These are phyloP conservation scores for Tarsius wallacei DNA, from an alignment of 2,797 vertebrate genomes.

Conservation along the genomic window DNA sequence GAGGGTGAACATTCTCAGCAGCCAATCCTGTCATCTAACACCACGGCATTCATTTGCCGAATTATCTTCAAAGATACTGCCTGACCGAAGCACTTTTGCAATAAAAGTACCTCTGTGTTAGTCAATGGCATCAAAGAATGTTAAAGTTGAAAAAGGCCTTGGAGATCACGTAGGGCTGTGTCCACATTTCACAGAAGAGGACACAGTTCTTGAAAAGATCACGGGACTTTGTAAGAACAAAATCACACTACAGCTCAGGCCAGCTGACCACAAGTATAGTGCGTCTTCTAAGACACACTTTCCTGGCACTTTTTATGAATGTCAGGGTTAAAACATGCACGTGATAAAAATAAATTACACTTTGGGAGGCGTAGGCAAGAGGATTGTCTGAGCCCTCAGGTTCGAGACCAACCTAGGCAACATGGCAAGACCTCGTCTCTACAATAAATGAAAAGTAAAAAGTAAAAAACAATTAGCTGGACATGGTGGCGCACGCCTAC, in stretches of 20 bases:
- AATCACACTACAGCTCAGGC: background rate
- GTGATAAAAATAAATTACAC: background rate
- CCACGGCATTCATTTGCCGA: conserved; percentile 15
- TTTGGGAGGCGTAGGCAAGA: too few species aligned
- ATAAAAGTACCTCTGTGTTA: background rate
- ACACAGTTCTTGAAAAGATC: conserved; percentile 12
- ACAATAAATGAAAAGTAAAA: too few species aligned
- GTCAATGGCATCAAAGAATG: background rate
- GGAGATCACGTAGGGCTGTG: background rate
- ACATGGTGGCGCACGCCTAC: too few species aligned
- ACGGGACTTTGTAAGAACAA: conserved; percentile 32
- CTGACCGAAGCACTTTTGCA: background rate
- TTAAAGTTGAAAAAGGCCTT: background rate
- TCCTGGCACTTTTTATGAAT: background rate
- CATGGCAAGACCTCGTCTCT: too few species aligned
- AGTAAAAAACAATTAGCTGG: too few species aligned
- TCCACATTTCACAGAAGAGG: conserved; percentile 28
- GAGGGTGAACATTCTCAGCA: background rate
- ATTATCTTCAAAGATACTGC: conserved; percentile 42
- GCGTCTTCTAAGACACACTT: background rate
- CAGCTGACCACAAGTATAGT: background rate
- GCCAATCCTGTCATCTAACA: conserved; percentile 18
- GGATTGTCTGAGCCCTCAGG: too few species aligned
- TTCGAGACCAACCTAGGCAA: too few species aligned
- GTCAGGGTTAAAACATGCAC: background rate